Conservation (phyloP, 1,140 invertebrate species). For the Episyrphus balteatus region DNA sequence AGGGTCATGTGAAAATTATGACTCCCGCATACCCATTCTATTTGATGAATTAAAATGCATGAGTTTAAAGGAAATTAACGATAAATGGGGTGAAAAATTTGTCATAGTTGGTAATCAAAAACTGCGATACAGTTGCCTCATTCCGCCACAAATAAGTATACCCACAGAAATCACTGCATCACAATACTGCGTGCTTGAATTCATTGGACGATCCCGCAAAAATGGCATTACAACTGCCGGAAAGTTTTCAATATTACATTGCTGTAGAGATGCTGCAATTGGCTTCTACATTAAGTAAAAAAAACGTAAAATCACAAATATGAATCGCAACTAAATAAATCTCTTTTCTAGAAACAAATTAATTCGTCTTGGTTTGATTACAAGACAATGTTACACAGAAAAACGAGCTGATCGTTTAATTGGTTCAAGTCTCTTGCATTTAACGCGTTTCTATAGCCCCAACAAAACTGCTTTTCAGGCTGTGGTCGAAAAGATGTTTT, state of each 20-base stretch:
- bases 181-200: constrained; percentile 64
- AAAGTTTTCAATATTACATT: constrained; percentile 37
- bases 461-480: constrained; percentile 14
- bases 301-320: neutral
- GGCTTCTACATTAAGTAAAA: constrained; percentile 29
- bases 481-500: constrained; percentile 18
- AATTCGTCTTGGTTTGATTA: constrained; percentile 9
- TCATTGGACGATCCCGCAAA: constrained; percentile 59
- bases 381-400: constrained; percentile 16
- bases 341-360: constrained; percentile 17
- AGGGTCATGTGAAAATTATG: constrained; percentile 59
- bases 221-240: constrained; percentile 62
- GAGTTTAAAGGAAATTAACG: constrained; percentile 34
- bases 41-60: constrained; percentile 29
- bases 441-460: constrained; percentile 7
- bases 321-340: neutral
- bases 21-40: constrained; percentile 40
- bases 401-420: constrained; percentile 9
- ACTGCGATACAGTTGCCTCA: constrained; percentile 46
- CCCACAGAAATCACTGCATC: constrained; percentile 41
- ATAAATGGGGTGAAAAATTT: constrained; percentile 48
- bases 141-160: constrained; percentile 35
- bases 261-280: constrained; percentile 42
- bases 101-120: constrained; percentile 63
- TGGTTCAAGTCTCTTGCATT: constrained; percentile 5